Evolutionary conservation across 2,797 vertebrate genomes (phyloP), one percentile per base, ranked within the genome.

Genomic region (Phrynocephalus vlangalii): DNA sequence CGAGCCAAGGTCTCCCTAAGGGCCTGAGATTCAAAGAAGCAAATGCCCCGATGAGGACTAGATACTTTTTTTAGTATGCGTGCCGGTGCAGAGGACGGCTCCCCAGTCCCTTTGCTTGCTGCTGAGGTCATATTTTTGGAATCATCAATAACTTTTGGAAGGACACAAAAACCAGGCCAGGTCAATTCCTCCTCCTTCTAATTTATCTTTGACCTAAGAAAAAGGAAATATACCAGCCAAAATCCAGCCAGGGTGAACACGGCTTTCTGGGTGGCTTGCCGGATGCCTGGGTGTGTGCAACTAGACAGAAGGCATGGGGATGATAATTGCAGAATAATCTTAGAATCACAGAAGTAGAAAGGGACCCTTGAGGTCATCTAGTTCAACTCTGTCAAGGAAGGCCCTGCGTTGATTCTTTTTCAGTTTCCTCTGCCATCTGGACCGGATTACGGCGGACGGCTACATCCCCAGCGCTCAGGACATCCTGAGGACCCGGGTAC

Each of bases 391-490:
- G 2, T 56, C 52, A 56, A 56, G 52, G 52, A 56, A 13, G 38
- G 38, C 38, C 38, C 38, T 44, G 38, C 38, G 38, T 44, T 44
- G 38, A 44, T 44, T 44, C 38, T 44, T 44, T 90, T 82, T 0
- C 87, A 99, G 98, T 91, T 99, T 97, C 94, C 96, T 99, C 95
- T 97, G 83, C 0, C 96, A 97, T 79, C 95, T 98, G 95, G 97
- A 98, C 1, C 98, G 98, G 22, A 98, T 98, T 33, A 90, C 97
- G 0, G 91, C 95, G 30, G 96, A 94, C 0, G 94, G 95, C 86
- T 99, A 98, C 88, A 89, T 98, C 79, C 98, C 98, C 48, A 98
- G 96, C 0, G 97, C 97, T 3, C 98, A 99, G 94, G 98, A 98
- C 0, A 97, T 99, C 93, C 94, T 99, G 83, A 96, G 98, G 30